phyloP scores from a whole-genome alignment of 64 coral and sea anemone species.

The Trachythela sp. region DNA sequence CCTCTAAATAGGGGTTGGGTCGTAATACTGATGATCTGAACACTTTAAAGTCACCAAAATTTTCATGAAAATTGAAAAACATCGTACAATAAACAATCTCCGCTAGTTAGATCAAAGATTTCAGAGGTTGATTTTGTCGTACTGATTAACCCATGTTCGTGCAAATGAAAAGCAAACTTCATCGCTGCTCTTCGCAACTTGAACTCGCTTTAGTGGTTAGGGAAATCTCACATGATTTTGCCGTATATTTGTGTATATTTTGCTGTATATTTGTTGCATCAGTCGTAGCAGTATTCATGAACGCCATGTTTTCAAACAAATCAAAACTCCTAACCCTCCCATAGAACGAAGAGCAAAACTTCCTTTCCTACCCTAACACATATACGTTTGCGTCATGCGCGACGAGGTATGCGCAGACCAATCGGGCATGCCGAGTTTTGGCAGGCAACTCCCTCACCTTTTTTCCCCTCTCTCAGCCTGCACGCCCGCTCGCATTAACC shows the following conservation, averaged over 20 bases:
- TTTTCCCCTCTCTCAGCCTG: no score
- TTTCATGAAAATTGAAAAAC: background rate
- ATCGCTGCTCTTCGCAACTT: background rate
- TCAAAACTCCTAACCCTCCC: background rate
- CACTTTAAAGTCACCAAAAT: constrained; percentile 16
- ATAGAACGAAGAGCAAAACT: no score
- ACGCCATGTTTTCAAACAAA: background rate
- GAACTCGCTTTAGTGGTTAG: background rate
- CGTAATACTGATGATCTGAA: constrained; percentile 26
- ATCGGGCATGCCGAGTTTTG: no score
- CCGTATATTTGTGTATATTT: background rate
- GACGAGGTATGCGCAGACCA: no score
- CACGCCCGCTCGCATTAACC: no score
- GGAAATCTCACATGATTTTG: background rate
- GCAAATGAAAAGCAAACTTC: constrained; percentile 6
- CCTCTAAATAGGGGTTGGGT: background rate
- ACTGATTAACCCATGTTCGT: background rate
- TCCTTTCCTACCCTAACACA: no score
- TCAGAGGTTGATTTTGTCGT: background rate
- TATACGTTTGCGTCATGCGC: no score
- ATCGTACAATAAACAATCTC: background rate
- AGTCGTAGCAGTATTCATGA: background rate
- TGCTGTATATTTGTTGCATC: background rate
- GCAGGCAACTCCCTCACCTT: no score
- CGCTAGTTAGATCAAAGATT: background rate